Conservation (phyloP, 2,113 vertebrate species). For the Podocnemis expansa region DNA sequence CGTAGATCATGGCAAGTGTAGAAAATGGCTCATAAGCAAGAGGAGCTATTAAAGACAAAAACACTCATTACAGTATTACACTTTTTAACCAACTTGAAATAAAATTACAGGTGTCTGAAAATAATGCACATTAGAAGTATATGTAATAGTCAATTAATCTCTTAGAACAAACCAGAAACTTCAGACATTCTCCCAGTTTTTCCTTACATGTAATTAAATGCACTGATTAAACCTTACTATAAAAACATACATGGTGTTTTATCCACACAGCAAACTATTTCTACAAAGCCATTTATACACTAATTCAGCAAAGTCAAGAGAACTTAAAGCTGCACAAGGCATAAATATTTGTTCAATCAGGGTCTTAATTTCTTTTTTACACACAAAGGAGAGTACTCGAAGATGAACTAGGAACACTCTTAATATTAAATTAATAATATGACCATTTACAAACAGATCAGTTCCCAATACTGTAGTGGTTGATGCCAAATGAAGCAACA, state of each 20-base stretch:
- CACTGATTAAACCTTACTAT: background rate
- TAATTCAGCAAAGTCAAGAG: background rate
- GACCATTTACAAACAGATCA: background rate
- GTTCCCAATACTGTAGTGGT: background rate
- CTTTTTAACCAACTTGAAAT: background rate
- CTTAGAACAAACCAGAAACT: background rate
- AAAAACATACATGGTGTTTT: background rate
- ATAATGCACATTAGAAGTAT: background rate
- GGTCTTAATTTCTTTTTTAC: background rate
- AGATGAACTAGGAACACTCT: background rate
- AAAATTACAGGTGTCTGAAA: background rate
- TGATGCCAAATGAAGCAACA: background rate
- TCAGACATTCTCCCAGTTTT: background rate
- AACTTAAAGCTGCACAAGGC: background rate
- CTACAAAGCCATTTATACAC: background rate
- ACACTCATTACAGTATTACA: background rate
- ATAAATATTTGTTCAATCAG: background rate
- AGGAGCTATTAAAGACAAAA: conserved; percentile 82
- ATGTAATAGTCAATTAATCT: background rate
- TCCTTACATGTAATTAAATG: background rate
- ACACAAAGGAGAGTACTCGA: background rate
- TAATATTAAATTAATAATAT: background rate
- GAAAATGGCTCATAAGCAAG: conserved; percentile 98
- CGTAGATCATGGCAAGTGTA: conserved; percentile 98
- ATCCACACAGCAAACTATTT: background rate